Evolutionary conservation across 1,140 invertebrate species (phyloP).

Genomic region (Microplitis mediator): DNA sequence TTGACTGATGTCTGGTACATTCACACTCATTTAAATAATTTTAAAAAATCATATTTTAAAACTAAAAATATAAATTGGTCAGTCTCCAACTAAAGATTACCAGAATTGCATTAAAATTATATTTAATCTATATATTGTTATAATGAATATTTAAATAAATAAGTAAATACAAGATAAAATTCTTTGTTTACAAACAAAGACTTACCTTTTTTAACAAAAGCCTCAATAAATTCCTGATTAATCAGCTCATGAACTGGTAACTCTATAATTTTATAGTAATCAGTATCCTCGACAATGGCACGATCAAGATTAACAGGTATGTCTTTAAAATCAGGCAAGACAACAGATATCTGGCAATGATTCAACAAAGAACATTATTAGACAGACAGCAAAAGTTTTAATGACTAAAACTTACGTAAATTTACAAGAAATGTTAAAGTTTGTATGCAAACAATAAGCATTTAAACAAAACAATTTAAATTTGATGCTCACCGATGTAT

Average conservation of each 20-base stretch:
- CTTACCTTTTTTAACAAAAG: slow-evolving; percentile 63
- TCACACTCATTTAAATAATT: too few species aligned
- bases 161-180: neutral
- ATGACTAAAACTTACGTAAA: slow-evolving; percentile 45
- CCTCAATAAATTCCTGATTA: slow-evolving; percentile 62
- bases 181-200: slow-evolving; percentile 7
- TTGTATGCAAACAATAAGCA: too few species aligned
- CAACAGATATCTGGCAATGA: slow-evolving; percentile 61
- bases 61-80: too few species aligned
- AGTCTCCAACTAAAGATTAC: too few species aligned
- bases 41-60: too few species aligned
- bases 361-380: slow-evolving; percentile 35
- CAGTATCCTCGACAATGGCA: slow-evolving; percentile 57
- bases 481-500: neutral
- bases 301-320: slow-evolving; percentile 53
- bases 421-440: neutral
- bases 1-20: too few species aligned
- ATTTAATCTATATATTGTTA: neutral
- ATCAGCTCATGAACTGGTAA: slow-evolving; percentile 58
- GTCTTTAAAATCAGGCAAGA: slow-evolving; percentile 60
- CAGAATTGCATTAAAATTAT: neutral
- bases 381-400: neutral
- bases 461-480: too few species aligned
- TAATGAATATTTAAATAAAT: neutral
- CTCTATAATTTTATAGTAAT: slow-evolving; percentile 64